Conservation (phyloP, 2,797 vertebrate species). For the Oreochromis mossambicus region DNA sequence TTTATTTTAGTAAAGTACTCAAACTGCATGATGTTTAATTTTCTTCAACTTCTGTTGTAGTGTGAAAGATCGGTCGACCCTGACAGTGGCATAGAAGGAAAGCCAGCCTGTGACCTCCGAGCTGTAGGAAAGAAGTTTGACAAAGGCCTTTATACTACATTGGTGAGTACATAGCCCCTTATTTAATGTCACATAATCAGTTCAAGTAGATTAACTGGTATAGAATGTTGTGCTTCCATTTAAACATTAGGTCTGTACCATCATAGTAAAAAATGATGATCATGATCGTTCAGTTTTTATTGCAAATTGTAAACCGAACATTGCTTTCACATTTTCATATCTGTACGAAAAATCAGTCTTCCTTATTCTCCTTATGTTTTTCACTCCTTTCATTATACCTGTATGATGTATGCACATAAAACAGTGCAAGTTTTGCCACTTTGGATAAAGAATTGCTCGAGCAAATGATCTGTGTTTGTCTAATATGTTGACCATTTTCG, state of each 20-base stretch:
- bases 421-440: not conserved
- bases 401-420: not conserved
- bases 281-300: not conserved
- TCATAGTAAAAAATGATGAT: not conserved
- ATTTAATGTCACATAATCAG: not conserved
- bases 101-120: slow-evolving; percentile 81
- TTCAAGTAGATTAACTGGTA: not conserved
- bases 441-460: not conserved
- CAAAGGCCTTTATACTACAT: slow-evolving; percentile 83
- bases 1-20: not conserved
- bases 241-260: not conserved
- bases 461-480: not conserved
- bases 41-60: slow-evolving; percentile 54
- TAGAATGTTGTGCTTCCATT: not conserved
- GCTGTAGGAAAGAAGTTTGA: slow-evolving; percentile 87
- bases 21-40: not conserved
- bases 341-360: not conserved
- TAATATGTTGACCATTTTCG: not conserved
- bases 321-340: not conserved
- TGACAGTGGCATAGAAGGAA: slow-evolving; percentile 62
- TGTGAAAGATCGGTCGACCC: slow-evolving; percentile 73
- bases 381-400: not conserved
- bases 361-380: not conserved
- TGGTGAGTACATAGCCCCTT: slow-evolving; percentile 73
- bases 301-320: not conserved